Evolutionary conservation across 2,113 vertebrate species (phyloP), one percentile per base, ranked within the genome.

Genomic region (Ploceus nigricollis): DNA sequence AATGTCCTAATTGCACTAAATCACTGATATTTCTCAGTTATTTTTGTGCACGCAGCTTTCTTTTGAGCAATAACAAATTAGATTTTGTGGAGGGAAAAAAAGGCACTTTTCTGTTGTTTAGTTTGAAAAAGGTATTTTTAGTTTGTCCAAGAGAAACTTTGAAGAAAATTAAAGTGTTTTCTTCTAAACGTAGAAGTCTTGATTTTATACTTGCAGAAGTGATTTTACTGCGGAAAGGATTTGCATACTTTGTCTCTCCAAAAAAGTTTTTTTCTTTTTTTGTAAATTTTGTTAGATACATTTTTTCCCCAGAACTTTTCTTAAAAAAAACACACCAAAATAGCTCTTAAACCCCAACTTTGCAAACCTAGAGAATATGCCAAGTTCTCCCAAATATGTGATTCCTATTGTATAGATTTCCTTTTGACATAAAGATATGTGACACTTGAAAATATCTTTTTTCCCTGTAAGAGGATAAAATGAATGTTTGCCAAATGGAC

Each of bases 181-280:
- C 20, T 69, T 70, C 9, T 51, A 25, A 53, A 81, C 0, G 1
- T 28, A 33, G 19, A 70, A 65, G 13, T 39, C 33, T 5, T 48
- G 28, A 22, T 54, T 70, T 71, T 61, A 11, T 80, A 31, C 4
- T 53, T 0, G 0, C 8, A 69, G 58, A 76, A 48, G 10, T 14
- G 10, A 63, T 70, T 83, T 81, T 71, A 25, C 3, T 33, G 14
- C 19, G 40, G 20, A 60, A 81, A 63, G 14, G 5, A 30, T 50
- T 79, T 0, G 1, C 48, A 7, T 19, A 35, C 11, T 31, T 48
- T 31, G 2, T 13, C 16, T 45, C 28, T 61, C 73, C 3, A 44
- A 40, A 65, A n/a, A 28, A 16, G 2, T 2, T 20, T 8, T 31
- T 69, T 27, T 10, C 0, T 2, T 57, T 45, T 60, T 19, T 7